Evolutionary conservation across 2,888 invertebrate species (phyloP), one percentile per base, ranked within the genome.

Genomic region (Asteroscopus sphinx): DNA sequence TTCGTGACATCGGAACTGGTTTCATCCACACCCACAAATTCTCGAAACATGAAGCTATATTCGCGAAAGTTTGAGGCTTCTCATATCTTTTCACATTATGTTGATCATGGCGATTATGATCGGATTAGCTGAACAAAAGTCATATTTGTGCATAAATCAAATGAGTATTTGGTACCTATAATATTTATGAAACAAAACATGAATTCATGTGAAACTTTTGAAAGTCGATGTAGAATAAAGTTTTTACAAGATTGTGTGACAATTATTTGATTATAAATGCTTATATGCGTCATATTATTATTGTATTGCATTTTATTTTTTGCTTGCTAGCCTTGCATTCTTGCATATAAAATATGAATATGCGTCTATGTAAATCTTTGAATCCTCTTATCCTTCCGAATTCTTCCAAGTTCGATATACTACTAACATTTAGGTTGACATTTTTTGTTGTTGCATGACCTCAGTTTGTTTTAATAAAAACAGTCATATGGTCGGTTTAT

Each of bases 1-100:
- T 80, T 80, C 76, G 75, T 76, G 66, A 73, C 73, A 66, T 68
- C 53, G 57, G 68, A 88, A 89, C 90, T 78, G 82, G 89, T 89
- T 85, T 4, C 21, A 21, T 21, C 77, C 84, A 81, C 88, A 78
- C 88, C 89, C 83, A 86, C 83, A 63, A 77, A 77, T 79, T 77
- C 74, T 77, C 61, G 63, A 67, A 65, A 69, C 65, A 70, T 68
- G 67, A 68, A 76, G 68, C 62, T 75, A 77, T 77, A 80, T 79
- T 60, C 76, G 81, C 77, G 80, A 82, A 85, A 85, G 81, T 80
- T 79, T 76, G 41, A 61, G 39, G 56, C 28, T 54, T 32, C 44
- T 35, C 49, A 49, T 66, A 57, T 68, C 57, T 63, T 48, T 54
- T 46, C 35, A 49, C 42, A 44, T 46, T 39, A 46, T 49, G 37